Conservation (phyloP, 2,888 invertebrate genomes). For the Julus scandinavius region DNA sequence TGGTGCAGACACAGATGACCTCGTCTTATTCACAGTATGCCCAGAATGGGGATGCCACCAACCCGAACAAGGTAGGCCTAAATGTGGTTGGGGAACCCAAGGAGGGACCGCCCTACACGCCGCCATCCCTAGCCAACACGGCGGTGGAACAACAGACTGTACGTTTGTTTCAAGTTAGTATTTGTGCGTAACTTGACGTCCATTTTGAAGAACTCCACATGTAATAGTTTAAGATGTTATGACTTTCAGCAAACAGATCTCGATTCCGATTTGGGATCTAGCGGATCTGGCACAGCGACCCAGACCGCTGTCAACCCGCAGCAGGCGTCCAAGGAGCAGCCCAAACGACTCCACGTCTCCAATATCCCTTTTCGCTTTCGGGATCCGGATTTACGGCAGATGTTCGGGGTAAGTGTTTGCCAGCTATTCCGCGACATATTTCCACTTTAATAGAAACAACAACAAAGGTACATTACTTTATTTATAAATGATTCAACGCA, state of each 20-base stretch:
- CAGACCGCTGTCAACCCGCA: constrained; percentile 61
- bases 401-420: constrained; percentile 89
- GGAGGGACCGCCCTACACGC: constrained; percentile 61
- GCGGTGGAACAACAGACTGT: constrained; percentile 74
- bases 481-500: neutral
- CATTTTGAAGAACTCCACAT: constrained; percentile 43
- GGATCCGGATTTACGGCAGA: constrained; percentile 97
- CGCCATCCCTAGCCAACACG: constrained; percentile 66
- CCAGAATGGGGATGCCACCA: constrained; percentile 67
- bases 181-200: constrained; percentile 44
- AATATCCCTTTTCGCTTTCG: constrained; percentile 99
- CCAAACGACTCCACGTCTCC: constrained; percentile 97
- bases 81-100: constrained; percentile 66
- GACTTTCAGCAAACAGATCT: constrained; percentile 71
- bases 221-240: constrained; percentile 40
- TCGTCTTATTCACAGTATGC: constrained; percentile 67
- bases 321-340: constrained; percentile 75
- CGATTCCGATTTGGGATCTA: constrained; percentile 67
- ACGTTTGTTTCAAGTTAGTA: constrained; percentile 61
- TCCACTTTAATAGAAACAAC: neutral
- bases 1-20: constrained; percentile 88
- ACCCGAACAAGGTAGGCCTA: constrained; percentile 62
- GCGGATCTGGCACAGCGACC: constrained; percentile 57
- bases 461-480: neutral
- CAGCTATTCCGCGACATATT: neutral